phyloP scores from a whole-genome alignment of 1,140 invertebrate genomes.

The Pachypeltis micranthus region DNA sequence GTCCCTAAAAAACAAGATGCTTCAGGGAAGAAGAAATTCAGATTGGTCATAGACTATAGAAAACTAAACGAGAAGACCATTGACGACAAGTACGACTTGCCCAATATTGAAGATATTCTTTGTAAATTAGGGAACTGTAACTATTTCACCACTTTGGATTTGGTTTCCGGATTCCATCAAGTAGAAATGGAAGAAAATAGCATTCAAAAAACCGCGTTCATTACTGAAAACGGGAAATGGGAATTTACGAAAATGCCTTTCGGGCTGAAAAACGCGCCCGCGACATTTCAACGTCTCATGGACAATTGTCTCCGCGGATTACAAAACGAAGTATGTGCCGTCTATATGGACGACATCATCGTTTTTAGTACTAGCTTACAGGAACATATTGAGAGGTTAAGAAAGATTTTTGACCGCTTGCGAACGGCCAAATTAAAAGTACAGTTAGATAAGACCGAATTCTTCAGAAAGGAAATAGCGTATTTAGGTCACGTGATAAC shows the following conservation, averaged over 20 bases:
- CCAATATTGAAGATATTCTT: constrained; percentile 36
- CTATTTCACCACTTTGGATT: constrained; percentile 38
- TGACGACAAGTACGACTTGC: constrained; percentile 37
- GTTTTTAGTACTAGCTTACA: too few relatives aligned
- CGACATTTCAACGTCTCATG: constrained; percentile 38
- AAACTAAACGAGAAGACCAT: constrained; percentile 25
- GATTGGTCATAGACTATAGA: constrained; percentile 23
- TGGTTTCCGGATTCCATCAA: constrained; percentile 40
- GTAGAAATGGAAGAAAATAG: constrained; percentile 35
- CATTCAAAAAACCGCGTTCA: constrained; percentile 39
- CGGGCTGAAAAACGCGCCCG: constrained; percentile 35
- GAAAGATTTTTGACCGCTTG: constrained; percentile 25
- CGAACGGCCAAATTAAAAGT: constrained; percentile 22
- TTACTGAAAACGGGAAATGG: constrained; percentile 30
- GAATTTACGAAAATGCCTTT: constrained; percentile 35
- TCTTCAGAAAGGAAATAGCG: constrained; percentile 27
- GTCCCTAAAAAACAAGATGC: too few relatives aligned
- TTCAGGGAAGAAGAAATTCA: constrained; percentile 22
- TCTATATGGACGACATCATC: too few relatives aligned
- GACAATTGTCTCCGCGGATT: constrained; percentile 1
- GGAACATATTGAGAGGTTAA: too few relatives aligned
- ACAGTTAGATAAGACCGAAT: constrained; percentile 28
- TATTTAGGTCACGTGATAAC: constrained; percentile 32
- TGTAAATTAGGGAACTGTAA: too few relatives aligned
- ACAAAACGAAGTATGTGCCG: constrained; percentile 10